Conservation (phyloP, 2,113 vertebrate species). For the Siniperca knerii region DNA sequence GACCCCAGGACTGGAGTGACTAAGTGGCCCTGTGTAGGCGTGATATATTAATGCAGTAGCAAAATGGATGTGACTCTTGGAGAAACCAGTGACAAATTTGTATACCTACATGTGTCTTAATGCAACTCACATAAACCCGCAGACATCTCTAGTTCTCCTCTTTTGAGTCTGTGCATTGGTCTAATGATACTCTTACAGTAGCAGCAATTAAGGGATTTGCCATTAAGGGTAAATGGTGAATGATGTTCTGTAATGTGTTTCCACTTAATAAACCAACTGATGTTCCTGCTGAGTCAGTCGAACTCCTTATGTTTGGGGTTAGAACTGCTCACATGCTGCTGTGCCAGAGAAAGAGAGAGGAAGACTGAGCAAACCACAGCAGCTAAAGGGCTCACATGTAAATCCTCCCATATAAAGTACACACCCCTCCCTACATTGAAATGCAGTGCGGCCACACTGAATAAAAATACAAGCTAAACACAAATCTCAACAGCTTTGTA, state of each 20-base stretch:
- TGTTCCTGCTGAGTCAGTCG: slow-evolving; percentile 66
- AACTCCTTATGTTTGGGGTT: slow-evolving; percentile 33
- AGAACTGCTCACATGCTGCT: slow-evolving; percentile 21
- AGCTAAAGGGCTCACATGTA: slow-evolving; percentile 34
- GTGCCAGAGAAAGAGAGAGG: slow-evolving; percentile 39
- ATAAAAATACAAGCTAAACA: slow-evolving; percentile 20
- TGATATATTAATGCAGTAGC: slow-evolving; percentile 37
- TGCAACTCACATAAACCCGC: slow-evolving; percentile 7
- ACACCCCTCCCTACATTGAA: slow-evolving; percentile 6
- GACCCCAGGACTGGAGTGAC: slow-evolving; percentile 35
- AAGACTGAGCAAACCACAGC: slow-evolving; percentile 39
- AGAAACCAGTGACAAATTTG: slow-evolving; percentile 8
- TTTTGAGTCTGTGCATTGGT: neutral
- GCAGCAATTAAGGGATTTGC: slow-evolving; percentile 56
- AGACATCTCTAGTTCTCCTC: neutral
- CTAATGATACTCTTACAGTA: slow-evolving; percentile 50
- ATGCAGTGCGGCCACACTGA: slow-evolving; percentile 20
- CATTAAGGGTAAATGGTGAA: slow-evolving; percentile 47
- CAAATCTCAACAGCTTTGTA: slow-evolving; percentile 10
- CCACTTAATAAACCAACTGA: slow-evolving; percentile 50
- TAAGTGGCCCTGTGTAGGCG: slow-evolving; percentile 32
- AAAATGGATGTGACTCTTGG: slow-evolving; percentile 28
- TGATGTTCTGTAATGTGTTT: slow-evolving; percentile 56
- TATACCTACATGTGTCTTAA: slow-evolving; percentile 2
- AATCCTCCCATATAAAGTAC: slow-evolving; percentile 39